Base-by-base conservation (phyloP, 1,140 invertebrate genomes). In the Caenorhabditis tropicalis region DNA sequence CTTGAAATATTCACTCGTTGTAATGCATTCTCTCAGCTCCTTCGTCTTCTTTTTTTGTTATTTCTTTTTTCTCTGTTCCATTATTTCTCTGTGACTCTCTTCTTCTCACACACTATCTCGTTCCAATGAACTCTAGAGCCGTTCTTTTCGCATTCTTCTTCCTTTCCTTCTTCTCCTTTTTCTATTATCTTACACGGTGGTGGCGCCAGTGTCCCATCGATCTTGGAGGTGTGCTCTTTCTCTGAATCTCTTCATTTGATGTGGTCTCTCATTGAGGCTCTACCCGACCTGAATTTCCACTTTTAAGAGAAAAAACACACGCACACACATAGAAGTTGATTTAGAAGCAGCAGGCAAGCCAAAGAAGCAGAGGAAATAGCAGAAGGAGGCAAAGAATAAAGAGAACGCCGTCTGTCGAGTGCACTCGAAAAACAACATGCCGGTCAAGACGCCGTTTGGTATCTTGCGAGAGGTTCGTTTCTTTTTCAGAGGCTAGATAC, bases 121-220 rank as follows among this genome's bases (percentile, higher is more conserved):
- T 56, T 15, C 29, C 10, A n/a, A 10, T 19, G 49, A 56, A 56
- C 53, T 56, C 53, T 56, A 21, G n/a, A n/a, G 53, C 53, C 53
- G 53, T 56, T 56, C 53, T 56, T 24, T 27, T 27, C 24, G 27
- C 53, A 51, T 56, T 56, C 53, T 56, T 56, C 51, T n/a, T 51
- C 24, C 21, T 56, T n/a, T 9, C 21, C 53, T 27, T 56, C 24
- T 56, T n/a, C n/a, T n/a, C n/a, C n/a, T n/a, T n/a, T 56, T 56
- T 56, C 53, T 56, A 56, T 56, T 56, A 56, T 56, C 53, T 56
- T 56, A 24, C 53, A 56, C 53, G 53, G 53, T n/a, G 53, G 53
- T 27, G 53, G 53, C 53, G 53, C 21, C 53, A 27, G 53, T 9
- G 21, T 27, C 21, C n/a, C 49, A 51, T 51, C 49, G 49, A 51